Evolutionary conservation across 2,888 invertebrate genomes (phyloP).

Genomic region (Uloborus plumipes): DNA sequence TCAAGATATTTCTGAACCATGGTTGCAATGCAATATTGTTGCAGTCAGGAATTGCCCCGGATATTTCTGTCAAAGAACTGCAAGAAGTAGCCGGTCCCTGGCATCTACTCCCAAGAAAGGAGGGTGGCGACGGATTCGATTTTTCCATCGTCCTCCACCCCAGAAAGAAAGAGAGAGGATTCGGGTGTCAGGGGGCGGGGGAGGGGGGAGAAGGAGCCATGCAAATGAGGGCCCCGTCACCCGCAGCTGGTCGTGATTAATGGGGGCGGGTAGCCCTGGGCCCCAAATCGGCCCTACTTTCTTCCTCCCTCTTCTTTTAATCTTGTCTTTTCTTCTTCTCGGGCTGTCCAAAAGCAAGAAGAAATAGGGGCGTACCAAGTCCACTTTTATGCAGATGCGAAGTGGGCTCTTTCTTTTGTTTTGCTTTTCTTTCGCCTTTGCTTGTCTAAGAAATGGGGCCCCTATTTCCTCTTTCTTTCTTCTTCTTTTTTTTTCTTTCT

Average conservation of each 20-base stretch:
- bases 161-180: too few relatives aligned
- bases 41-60: too few relatives aligned
- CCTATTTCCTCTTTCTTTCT: background rate
- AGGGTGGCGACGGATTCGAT: constrained; percentile 28
- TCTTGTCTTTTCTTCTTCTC: constrained; percentile 5
- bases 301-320: constrained; percentile 23
- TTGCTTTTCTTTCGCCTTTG: constrained; percentile 1
- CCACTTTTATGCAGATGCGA: constrained; percentile 39
- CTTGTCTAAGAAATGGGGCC: background rate
- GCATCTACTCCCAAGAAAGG: background rate
- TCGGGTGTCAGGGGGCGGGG: constrained; percentile 38
- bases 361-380: background rate
- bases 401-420: constrained; percentile 25
- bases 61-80: background rate
- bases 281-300: constrained; percentile 37
- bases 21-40: too few relatives aligned
- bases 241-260: constrained; percentile 60
- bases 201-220: constrained; percentile 33
- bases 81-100: constrained; percentile 28
- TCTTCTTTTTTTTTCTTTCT: background rate
- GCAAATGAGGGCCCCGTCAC: constrained; percentile 63
- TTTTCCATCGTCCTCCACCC: constrained; percentile 45
- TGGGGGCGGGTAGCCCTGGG: constrained; percentile 48
- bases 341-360: constrained; percentile 24
- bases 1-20: too few relatives aligned